Percentiles rank a stretch among this genome's conserved stretches.
Evolutionary conservation across 2,113 vertebrate species (phyloP).

Genomic region (Pteruthius melanotis): DNA sequence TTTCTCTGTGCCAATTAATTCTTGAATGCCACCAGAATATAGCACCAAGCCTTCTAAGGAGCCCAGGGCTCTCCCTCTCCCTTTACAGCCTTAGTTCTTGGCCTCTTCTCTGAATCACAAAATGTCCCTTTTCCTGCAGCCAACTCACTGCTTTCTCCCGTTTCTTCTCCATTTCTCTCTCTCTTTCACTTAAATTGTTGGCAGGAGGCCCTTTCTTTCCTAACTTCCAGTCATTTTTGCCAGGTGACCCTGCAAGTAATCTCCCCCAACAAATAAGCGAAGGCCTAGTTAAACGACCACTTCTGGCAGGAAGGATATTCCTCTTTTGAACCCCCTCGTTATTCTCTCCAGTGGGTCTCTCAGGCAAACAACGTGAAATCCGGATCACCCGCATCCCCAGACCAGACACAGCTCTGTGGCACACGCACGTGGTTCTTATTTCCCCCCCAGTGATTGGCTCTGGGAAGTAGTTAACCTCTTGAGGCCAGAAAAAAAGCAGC

Average conservation of each 20-base stretch:
- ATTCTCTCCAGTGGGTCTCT: neutral
- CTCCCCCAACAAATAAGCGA: slow-evolving; percentile 41
- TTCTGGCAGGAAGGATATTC: slow-evolving; percentile 12
- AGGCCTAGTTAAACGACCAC: slow-evolving; percentile 4
- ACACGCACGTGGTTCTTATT: neutral
- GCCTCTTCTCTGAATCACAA: slow-evolving; percentile 34
- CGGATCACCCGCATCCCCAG: neutral
- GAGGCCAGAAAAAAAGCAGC: slow-evolving; percentile 4
- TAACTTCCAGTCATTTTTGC: slow-evolving; percentile 60
- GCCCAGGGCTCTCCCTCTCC: neutral
- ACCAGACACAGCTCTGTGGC: slow-evolving; percentile 7
- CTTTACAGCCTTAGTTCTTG: slow-evolving; percentile 33
- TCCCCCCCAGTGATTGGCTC: neutral
- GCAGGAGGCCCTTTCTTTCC: slow-evolving; percentile 56
- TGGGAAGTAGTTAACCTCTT: slow-evolving; percentile 40
- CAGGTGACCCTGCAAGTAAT: slow-evolving; percentile 55
- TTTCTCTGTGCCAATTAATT: neutral
- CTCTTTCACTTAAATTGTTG: slow-evolving; percentile 34
- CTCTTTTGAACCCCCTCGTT: slow-evolving; percentile 15
- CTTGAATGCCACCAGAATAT: neutral
- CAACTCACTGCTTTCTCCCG: neutral
- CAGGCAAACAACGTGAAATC: neutral
- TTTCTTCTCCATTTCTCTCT: slow-evolving; percentile 35
- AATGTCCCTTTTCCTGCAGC: slow-evolving; percentile 39
- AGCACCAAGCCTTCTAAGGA: neutral